phyloP scores from a whole-genome alignment of 1,140 invertebrate genomes.

The Drosophila albomicans region DNA sequence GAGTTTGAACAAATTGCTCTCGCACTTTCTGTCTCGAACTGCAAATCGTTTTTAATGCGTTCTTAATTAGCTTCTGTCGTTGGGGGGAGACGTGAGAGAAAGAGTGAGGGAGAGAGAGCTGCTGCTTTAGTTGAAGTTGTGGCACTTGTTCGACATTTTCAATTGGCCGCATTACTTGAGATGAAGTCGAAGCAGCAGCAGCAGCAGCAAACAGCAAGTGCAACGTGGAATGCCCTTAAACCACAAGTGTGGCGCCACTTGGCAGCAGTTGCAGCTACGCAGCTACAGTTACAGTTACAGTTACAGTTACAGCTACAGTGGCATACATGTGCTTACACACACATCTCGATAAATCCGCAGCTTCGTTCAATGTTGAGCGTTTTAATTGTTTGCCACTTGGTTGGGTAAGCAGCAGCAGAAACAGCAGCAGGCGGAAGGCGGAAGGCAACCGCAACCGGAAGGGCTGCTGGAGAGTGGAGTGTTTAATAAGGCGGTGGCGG shows the following conservation, averaged over 20 bases:
- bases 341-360: constrained; percentile 43
- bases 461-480: neutral
- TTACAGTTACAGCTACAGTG: constrained; percentile 24
- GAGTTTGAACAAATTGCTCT: constrained; percentile 20
- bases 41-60: constrained; percentile 72
- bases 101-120: constrained; percentile 19
- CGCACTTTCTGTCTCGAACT: constrained; percentile 27
- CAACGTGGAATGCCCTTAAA: constrained; percentile 16
- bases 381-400: constrained; percentile 74
- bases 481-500: neutral
- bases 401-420: constrained; percentile 12
- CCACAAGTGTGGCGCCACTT: constrained; percentile 45
- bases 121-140: constrained; percentile 16
- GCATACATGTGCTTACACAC: neutral
- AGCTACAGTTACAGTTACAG: constrained; percentile 29
- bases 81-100: constrained; percentile 16
- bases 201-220: neutral
- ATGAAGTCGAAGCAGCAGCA: constrained; percentile 25
- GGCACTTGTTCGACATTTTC: constrained; percentile 78
- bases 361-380: constrained; percentile 48
- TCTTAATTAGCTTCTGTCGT: constrained; percentile 70
- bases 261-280: constrained; percentile 26
- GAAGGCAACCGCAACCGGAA: constrained; percentile 11
- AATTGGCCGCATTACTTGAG: constrained; percentile 79
- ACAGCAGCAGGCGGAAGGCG: neutral